These are phyloP conservation scores for Teleiodes luculella DNA, from an alignment of 2,888 invertebrate genomes.

Conservation along the genomic window DNA sequence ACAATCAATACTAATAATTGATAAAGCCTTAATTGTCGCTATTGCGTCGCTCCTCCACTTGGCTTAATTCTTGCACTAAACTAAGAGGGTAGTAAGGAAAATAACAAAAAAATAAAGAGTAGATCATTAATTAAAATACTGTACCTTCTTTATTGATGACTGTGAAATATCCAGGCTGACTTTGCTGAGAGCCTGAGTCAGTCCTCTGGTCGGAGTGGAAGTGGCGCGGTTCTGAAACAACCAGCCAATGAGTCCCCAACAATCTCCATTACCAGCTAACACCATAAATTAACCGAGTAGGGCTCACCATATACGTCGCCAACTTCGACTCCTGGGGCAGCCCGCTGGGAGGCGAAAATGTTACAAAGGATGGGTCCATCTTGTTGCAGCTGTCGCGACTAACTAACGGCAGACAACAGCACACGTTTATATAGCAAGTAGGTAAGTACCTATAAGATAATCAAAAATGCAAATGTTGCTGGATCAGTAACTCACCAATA, in stretches of 20 bases:
- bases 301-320: constrained; percentile 87
- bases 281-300: not conserved
- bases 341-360: constrained; percentile 83
- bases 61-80: too few species aligned
- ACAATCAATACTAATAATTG: too few species aligned
- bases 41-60: too few species aligned
- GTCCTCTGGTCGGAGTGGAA: constrained; percentile 49
- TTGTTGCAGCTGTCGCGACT: constrained; percentile 47
- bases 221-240: constrained; percentile 58
- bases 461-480: not conserved
- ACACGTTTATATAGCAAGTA: not conserved
- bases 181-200: constrained; percentile 54
- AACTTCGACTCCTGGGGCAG: constrained; percentile 91
- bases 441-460: not conserved
- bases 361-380: constrained; percentile 86
- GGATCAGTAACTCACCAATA: constrained; percentile 24
- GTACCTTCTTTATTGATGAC: constrained; percentile 54
- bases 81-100: too few species aligned
- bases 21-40: too few species aligned
- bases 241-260: not conserved
- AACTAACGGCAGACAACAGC: constrained; percentile 26
- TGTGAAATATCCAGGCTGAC: constrained; percentile 59
- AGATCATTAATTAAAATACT: too few species aligned
- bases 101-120: too few species aligned
- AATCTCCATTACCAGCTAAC: not conserved